These are phyloP conservation scores for Acarapis woodi DNA, from an alignment of 1,140 invertebrate species.

Conservation along the genomic window DNA sequence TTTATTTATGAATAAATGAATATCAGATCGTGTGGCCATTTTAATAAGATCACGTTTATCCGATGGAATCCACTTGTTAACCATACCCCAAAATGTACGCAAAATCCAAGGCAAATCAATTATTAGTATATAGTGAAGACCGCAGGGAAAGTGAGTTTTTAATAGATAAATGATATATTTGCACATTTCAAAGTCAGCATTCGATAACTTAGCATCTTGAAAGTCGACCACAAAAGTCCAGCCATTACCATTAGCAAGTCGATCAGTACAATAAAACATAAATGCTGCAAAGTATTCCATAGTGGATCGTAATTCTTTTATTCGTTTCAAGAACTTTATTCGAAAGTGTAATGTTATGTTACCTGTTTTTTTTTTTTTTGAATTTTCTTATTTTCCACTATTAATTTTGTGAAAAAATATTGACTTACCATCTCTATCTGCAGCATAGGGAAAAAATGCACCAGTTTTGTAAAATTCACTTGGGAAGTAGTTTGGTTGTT, in stretches of 20 bases:
- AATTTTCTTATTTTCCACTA: too few species aligned
- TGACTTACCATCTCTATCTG: not conserved
- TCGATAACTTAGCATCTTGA: constrained; percentile 3
- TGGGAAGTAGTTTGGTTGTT: constrained; percentile 8
- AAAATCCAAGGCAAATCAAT: constrained; percentile 7
- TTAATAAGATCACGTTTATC: not conserved
- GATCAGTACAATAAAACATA: constrained; percentile 5
- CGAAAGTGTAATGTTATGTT: constrained; percentile 6
- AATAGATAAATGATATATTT: constrained; percentile 8
- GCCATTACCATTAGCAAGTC: constrained; percentile 6
- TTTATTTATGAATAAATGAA: constrained; percentile 1
- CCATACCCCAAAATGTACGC: constrained; percentile 4
- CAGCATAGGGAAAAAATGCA: not conserved
- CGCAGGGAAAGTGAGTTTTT: constrained; percentile 10
- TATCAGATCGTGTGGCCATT: constrained; percentile 1
- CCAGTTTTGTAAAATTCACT: constrained; percentile 3
- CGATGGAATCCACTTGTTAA: constrained; percentile 4
- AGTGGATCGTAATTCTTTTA: constrained; percentile 4
- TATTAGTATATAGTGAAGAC: constrained; percentile 7
- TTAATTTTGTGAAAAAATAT: too few species aligned
- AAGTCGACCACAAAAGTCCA: constrained; percentile 8
- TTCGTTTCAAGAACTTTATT: constrained; percentile 5
- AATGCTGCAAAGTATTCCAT: constrained; percentile 4
- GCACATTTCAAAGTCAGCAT: constrained; percentile 10
- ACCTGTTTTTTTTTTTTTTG: not conserved